Base-by-base conservation (phyloP, 2,113 vertebrate genomes). In the Aviceda subcristata region DNA sequence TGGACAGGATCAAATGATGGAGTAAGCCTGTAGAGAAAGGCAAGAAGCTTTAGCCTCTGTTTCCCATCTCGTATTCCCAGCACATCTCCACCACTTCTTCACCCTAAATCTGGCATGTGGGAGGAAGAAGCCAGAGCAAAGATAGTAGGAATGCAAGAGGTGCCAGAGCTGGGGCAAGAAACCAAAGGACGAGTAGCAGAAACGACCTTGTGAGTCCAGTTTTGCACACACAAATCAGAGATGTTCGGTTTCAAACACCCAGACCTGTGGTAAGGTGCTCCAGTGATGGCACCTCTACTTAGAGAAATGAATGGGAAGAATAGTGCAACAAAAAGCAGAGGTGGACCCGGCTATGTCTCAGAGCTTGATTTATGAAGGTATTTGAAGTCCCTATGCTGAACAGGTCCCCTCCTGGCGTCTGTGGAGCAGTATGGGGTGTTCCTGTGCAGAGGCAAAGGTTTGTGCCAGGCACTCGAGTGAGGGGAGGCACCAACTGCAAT, bases 141-240 rank as follows among this genome's bases (percentile, higher is more conserved):
- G 17, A 59, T 1, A 51, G 26, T 3, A 23, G 13, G 24, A 43
- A 56, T 26, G 7, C 36, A 88, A 79, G 66, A 34, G 9, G 15
- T 72, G 27, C 6, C 66, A 76, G 34, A 73, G 16, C 18, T 77
- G 0, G 1, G 24, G 6, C 22, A 74, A 84, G 51, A 82, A 82
- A 9, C 3, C 34, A 45, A 83, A 63, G 24, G 26, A 74, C 1
- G 1, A 9, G 22, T 38, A 15, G 5, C 22, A 66, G 38, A 71
- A 90, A n/a, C 0, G 3, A 2, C 4, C 8, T 48, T 34, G 29
- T 0, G 3, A 75, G 30, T 23, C 53, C 9, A 7, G 55, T 41
- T 87, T 46, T 73, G 14, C 34, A n/a, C 32, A 50, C 9, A 29
- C 7, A 13, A 12, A 10, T 57, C 43, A 46, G 67, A 55, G 36